phyloP scores from a whole-genome alignment of 2,888 invertebrate species.

The Ommatoiulus sabulosus region DNA sequence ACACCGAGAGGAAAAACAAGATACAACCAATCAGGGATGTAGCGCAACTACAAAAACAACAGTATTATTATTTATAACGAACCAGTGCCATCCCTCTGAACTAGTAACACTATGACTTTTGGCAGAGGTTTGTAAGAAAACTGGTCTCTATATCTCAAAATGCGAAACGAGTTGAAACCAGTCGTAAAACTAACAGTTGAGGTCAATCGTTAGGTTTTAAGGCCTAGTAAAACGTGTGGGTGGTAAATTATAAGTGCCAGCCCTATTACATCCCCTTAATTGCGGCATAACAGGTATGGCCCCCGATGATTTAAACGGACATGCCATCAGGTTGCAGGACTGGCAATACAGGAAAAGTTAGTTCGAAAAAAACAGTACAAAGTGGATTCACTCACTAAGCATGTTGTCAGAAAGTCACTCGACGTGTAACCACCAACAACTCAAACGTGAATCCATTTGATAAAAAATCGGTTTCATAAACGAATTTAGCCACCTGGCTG shows the following conservation, averaged over 20 bases:
- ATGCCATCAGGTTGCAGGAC: background rate
- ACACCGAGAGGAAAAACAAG: background rate
- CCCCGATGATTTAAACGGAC: background rate
- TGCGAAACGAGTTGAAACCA: background rate
- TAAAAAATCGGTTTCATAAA: background rate
- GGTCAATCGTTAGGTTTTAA: conserved; percentile 26
- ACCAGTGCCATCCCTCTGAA: background rate
- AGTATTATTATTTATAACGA: background rate
- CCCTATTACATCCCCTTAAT: conserved; percentile 31
- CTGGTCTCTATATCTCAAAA: conserved; percentile 11
- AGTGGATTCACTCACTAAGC: conserved; percentile 3
- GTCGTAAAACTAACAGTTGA: conserved; percentile 11
- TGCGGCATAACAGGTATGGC: conserved; percentile 4
- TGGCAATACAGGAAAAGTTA: conserved; percentile 26
- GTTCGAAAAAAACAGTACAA: background rate
- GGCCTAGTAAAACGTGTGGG: conserved; percentile 7
- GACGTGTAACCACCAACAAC: background rate
- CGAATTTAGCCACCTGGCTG: background rate
- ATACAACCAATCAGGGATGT: background rate
- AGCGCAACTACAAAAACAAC: background rate
- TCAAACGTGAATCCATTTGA: background rate
- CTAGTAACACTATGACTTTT: conserved; percentile 40
- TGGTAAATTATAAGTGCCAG: conserved; percentile 36
- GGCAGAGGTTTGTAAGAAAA: background rate
- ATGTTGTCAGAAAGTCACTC: background rate